A percentile compares a stretch with the other conserved stretches of the same genome.
Conservation (phyloP, 1,140 invertebrate species). For the Pemphigus obesinymphae region DNA sequence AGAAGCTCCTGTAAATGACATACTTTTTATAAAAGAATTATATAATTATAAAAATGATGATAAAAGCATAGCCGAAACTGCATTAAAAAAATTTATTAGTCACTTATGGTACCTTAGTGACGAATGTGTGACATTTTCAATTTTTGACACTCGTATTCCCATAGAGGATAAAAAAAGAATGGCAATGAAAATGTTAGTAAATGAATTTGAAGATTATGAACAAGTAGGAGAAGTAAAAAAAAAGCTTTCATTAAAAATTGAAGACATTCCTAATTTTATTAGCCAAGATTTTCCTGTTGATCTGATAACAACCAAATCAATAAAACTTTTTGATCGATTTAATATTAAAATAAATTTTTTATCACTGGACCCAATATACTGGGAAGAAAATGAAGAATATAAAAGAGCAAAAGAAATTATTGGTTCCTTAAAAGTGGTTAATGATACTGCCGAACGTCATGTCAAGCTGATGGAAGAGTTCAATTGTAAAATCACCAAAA, state of each 20-base stretch:
- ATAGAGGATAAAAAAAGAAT: conserved; percentile 9
- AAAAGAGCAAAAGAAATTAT: not conserved
- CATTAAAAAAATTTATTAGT: conserved; percentile 46
- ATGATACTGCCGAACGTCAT: not conserved
- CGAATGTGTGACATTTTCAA: conserved; percentile 46
- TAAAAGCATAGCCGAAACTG: conserved; percentile 41
- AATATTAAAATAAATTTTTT: not conserved
- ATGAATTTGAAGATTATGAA: not conserved
- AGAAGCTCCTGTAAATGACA: conserved; percentile 46
- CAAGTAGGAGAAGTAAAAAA: not conserved
- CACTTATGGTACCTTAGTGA: conserved; percentile 49
- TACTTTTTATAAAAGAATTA: conserved; percentile 43
- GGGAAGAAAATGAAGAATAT: conserved; percentile 7
- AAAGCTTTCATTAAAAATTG: not conserved
- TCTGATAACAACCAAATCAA: not conserved
- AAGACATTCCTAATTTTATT: conserved; percentile 2
- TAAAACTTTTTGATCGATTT: not conserved
- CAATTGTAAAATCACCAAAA: not conserved
- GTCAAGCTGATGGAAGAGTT: not conserved
- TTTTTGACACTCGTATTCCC: conserved; percentile 48
- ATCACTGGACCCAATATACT: not conserved
- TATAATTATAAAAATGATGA: conserved; percentile 19
- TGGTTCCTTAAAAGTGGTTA: not conserved
- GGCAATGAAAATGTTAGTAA: too few species aligned
- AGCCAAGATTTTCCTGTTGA: not conserved